Evolutionary conservation across 2,113 vertebrate genomes (phyloP), one percentile per base, ranked within the genome.

Genomic region (Alligator mississippiensis): DNA sequence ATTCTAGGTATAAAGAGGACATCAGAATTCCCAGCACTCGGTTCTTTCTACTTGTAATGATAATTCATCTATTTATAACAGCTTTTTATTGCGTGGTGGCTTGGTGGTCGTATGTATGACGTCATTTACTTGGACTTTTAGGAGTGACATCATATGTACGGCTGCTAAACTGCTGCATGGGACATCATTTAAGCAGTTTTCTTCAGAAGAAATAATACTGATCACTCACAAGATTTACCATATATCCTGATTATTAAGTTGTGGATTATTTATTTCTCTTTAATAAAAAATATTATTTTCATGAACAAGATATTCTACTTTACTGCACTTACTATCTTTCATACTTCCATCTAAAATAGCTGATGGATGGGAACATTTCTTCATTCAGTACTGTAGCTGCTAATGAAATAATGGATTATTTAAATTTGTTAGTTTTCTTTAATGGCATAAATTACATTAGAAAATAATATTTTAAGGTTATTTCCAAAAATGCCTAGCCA

Each of bases 91-190:
- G 89, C 24, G 99, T 98, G 98, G 98, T 99, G 98, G 99, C 98
- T 98, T 99, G 98, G 99, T 98, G 98, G 99, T 99, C 98, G 98
- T 99, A 99, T 99, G 98, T 98, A 99, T 99, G 99, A 99, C 97
- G 98, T 98, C 99, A 99, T 99, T 99, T 99, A 98, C 98, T 99
- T 98, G 98, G 98, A 96, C 98, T 98, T 97, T 98, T 98, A 96
- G 98, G 98, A 99, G 99, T 99, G 99, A 99, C 99, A 99, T 99
- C 99, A 99, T 99, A 99, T 99, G 98, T 99, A 99, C 98, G 98
- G 98, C 98, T 98, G 98, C 99, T 99, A 99, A 99, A 99, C 99
- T 99, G 98, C 98, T 98, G 98, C 98, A 98, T 97, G 95, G 94
- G 97, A 98, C 99, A 96, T 98, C 98, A 92, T 75, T 96, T 95